Conservation (phyloP, 2,888 invertebrate species). For the Agrochola macilenta region DNA sequence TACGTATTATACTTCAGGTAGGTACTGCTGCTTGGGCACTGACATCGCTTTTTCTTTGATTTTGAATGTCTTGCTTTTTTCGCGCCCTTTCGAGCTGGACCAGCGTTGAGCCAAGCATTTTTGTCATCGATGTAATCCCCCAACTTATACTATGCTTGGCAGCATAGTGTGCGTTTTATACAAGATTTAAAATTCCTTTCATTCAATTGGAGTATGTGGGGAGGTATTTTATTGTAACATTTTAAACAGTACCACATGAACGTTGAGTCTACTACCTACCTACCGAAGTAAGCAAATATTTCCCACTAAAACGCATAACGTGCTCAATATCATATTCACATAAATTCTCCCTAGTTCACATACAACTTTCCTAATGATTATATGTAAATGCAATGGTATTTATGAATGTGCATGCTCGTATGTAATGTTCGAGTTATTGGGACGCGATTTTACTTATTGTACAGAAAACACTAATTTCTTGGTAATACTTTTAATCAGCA, state of each 20-base stretch:
- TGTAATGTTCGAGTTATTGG: slow-evolving; percentile 10
- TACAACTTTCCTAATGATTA: background rate
- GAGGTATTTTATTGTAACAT: no score
- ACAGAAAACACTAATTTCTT: no score
- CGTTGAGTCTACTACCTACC: no score
- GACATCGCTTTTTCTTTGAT: background rate
- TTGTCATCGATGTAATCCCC: no score
- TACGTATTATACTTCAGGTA: background rate
- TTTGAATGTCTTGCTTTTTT: background rate
- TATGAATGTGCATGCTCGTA: slow-evolving; percentile 2
- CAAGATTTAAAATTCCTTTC: no score
- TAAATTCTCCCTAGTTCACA: slow-evolving; percentile 29
- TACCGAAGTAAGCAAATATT: background rate
- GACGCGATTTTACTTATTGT: slow-evolving; percentile 15
- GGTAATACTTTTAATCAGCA: no score
- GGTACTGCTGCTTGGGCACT: background rate
- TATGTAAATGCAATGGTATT: slow-evolving; percentile 16
- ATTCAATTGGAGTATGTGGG: no score
- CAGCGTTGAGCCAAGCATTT: no score
- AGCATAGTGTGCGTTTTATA: no score
- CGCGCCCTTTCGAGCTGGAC: no score
- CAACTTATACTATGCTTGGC: no score
- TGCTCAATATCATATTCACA: slow-evolving; percentile 25
- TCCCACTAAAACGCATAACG: background rate
- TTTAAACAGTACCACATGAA: no score